Conservation (phyloP, 92 coral and sea anemone species). For the Porites lobata region DNA sequence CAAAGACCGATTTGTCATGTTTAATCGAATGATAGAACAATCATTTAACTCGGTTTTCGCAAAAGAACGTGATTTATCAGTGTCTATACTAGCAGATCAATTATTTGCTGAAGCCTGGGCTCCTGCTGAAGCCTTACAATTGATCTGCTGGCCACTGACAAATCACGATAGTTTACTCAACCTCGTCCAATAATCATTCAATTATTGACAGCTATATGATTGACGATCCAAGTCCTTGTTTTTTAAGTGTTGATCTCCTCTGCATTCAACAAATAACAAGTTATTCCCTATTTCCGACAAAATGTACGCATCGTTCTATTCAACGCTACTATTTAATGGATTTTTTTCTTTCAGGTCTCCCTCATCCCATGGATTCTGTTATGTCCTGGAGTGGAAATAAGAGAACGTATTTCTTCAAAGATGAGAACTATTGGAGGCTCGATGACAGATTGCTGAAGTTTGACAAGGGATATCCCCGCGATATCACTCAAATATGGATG, state of each 20-base stretch:
- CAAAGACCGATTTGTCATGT: no score
- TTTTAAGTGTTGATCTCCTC: not conserved
- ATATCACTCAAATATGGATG: slow-evolving; percentile 64
- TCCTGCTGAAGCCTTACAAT: no score
- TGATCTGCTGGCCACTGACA: no score
- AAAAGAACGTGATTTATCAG: no score
- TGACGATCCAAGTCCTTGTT: no score
- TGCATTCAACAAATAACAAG: not conserved
- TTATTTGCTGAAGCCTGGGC: no score
- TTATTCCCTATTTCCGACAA: not conserved
- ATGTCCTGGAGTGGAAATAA: slow-evolving; percentile 91
- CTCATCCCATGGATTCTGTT: slow-evolving; percentile 76
- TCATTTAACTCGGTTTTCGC: no score
- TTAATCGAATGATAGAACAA: no score
- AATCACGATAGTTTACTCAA: no score
- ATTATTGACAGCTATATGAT: no score
- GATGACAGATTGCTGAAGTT: slow-evolving; percentile 44
- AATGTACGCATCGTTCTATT: not conserved
- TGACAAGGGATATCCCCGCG: slow-evolving; percentile 62
- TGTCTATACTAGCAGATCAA: no score
- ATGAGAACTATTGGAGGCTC: slow-evolving; percentile 69
- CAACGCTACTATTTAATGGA: not conserved
- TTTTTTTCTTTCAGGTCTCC: slow-evolving; percentile 37
- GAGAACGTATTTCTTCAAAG: slow-evolving; percentile 87
- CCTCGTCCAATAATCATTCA: no score